phyloP scores from a whole-genome alignment of 1,140 invertebrate genomes.

The Ganaspis sp. region DNA sequence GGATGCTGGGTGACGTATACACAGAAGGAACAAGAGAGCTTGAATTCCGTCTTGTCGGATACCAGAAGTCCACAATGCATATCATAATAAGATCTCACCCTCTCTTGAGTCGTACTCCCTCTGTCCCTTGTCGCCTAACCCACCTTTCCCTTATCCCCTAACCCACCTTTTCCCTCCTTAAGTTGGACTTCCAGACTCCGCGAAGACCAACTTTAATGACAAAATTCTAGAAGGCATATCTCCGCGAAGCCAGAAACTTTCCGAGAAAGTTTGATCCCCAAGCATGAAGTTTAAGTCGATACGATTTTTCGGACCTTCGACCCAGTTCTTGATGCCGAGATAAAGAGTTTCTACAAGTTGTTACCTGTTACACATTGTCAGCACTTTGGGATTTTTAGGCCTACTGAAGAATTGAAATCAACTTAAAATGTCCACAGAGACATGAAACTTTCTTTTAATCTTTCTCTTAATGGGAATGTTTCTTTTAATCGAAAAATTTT shows the following conservation, averaged over 20 bases:
- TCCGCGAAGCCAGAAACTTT: background rate
- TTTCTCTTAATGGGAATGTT: too few species aligned
- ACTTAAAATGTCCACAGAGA: too few species aligned
- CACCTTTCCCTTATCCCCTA: background rate
- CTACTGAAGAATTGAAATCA: too few species aligned
- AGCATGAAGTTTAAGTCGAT: conserved; percentile 13
- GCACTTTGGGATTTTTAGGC: background rate
- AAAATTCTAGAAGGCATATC: conserved; percentile 18
- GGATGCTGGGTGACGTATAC: background rate
- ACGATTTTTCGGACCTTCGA: conserved; percentile 2
- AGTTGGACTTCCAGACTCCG: background rate
- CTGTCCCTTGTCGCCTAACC: background rate
- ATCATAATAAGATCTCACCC: conserved; percentile 20
- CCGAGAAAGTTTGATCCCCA: background rate
- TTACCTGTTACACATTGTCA: background rate
- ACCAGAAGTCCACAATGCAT: conserved; percentile 29
- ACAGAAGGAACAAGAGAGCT: background rate
- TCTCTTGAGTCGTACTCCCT: background rate
- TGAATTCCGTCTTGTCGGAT: conserved; percentile 4
- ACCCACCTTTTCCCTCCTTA: background rate
- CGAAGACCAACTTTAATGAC: conserved; percentile 16
- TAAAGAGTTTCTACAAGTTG: background rate
- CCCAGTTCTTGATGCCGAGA: background rate
- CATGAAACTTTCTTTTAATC: too few species aligned
- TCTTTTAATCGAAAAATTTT: too few species aligned